Evolutionary conservation across 2,113 vertebrate species (phyloP), one percentile per base, ranked within the genome.

Genomic region (Tapirus terrestris): DNA sequence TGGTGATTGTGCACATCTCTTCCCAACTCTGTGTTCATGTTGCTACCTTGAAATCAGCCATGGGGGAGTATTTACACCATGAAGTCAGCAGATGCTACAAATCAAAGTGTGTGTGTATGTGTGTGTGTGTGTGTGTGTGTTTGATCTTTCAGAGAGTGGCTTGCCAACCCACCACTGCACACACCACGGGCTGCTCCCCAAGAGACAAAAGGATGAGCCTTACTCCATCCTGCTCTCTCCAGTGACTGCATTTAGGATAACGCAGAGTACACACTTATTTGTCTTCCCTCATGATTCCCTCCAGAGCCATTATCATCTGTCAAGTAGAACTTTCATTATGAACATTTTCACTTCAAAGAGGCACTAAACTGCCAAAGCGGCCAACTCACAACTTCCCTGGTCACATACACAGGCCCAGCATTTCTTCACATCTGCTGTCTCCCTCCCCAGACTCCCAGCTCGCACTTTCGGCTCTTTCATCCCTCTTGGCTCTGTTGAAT

Each of bases 321-420:
- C 95, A 95, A 65, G 93, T 92, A 95, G 95, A 97, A 96, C 91
- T 92, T 94, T 93, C 85, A 48, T 63, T 73, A 92, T 16, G 77
- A 96, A 83, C 39, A 91, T 97, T 95, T 77, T 96, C 72, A 70
- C 96, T 96, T 87, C 81, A 31, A 96, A 95, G 89, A 97, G 84
- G 84, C 81, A 75, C 85, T 43, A 83, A 97, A 36, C 73, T 25
- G 6, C 95, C 56, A 13, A 85, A 92, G 95, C 75, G 4, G 95
- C 90, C 43, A 67, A 53, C 80, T 96, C 67, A 16, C 3, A 1
- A 14, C 95, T 95, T 79, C 87, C 13, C 76, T 11, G 7, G 5
- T 73, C 79, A 63, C 5, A 8, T 16, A 60, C n/a, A 25, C 63
- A 92, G 68, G 90, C 58, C 68, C 76, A 33, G 89, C 23, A 0